Base-by-base conservation (phyloP, 2,797 vertebrate genomes). In the Lepilemur ruficaudatus region DNA sequence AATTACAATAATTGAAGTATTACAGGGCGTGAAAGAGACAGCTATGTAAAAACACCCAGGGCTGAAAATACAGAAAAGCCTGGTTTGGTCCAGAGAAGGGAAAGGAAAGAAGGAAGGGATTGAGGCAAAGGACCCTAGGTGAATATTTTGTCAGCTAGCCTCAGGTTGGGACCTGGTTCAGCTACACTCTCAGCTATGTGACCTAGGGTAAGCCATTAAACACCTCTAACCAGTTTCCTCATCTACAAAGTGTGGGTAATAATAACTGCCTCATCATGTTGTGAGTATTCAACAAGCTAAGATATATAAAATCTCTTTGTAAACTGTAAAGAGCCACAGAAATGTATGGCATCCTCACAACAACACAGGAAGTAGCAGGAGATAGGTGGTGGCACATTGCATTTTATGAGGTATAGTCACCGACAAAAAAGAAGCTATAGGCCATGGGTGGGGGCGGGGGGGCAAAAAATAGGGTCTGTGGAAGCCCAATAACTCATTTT, bases 1-100 rank as follows among this genome's bases (percentile, higher is more conserved):
- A 95, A 96, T 97, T 96, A 97, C 59, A 86, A 85, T 97, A 95
- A 97, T 94, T 93, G 96, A 94, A 93, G 83, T 61, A 75, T 83
- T 69, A 67, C 55, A 17, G 83, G 61, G 70, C 1, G 12, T 92
- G 57, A 94, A 93, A 94, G 75, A 94, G 59, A 97, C 86, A 90
- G 61, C 48, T 20, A 13, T 69, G 46, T 89, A 79, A 84, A 95
- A 93, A 87, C 50, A 93, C 59, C 28, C 55, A 50, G 43, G 41
- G 43, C 43, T 48, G 17, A 88, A 89, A 83, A 57, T 55, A 55
- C 7, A 87, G 81, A 86, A 80, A 79, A 93, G 83, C 65, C 91
- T 93, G 46, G 22, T 76, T 86, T 84, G 80, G 43, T 52, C 50
- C 83, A 23, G 52, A 93, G 46, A 65, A 20, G 38, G 25, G 48